These are phyloP conservation scores for Synaphobranchus kaupii DNA, from an alignment of 2,797 vertebrate genomes.

Conservation along the genomic window DNA sequence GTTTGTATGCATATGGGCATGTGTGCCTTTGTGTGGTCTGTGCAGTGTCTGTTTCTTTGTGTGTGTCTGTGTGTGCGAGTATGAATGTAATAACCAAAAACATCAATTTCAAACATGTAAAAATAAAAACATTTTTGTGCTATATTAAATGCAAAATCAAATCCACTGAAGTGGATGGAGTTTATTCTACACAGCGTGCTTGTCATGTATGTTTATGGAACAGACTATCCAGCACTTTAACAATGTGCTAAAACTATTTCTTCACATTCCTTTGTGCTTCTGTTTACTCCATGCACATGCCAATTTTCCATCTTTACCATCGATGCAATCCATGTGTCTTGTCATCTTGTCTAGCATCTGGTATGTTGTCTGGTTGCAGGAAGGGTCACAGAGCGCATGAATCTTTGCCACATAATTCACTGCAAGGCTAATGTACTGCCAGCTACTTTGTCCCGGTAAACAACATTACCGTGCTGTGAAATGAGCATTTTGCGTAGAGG, in stretches of 20 bases:
- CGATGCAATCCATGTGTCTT: conserved; percentile 19
- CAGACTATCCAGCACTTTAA: conserved; percentile 16
- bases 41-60: background rate
- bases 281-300: conserved; percentile 23
- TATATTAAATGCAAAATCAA: background rate
- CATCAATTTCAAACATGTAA: background rate
- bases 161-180: background rate
- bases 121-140: no score
- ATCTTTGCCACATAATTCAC: background rate
- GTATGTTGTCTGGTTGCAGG: conserved; percentile 24
- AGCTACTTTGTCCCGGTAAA: background rate
- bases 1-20: background rate
- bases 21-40: background rate
- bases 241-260: conserved; percentile 19
- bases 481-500: background rate
- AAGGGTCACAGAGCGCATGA: background rate
- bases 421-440: background rate
- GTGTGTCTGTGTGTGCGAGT: background rate
- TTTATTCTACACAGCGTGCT: conserved; percentile 2
- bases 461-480: background rate
- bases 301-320: conserved; percentile 24
- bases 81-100: background rate
- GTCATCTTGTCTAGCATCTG: conserved; percentile 19
- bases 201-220: conserved; percentile 16
- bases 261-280: conserved; percentile 29